These are phyloP conservation scores for Tiliacea citrago DNA, from an alignment of 2,888 invertebrate genomes.

Conservation along the genomic window DNA sequence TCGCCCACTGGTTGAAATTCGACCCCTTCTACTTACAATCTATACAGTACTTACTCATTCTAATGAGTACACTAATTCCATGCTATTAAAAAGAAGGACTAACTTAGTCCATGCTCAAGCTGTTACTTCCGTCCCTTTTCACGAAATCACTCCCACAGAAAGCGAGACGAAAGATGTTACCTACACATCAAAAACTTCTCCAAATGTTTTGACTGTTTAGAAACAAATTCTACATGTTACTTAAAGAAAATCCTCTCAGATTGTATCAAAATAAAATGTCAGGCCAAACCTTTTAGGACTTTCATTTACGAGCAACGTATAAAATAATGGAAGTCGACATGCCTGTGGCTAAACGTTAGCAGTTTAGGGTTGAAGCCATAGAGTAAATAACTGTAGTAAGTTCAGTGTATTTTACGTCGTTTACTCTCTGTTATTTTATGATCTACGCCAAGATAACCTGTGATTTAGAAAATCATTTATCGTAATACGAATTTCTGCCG, in stretches of 20 bases:
- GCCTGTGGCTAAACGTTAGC: constrained; percentile 11
- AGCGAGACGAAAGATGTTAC: no score
- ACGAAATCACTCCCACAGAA: no score
- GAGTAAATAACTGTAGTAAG: neutral
- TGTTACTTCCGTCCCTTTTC: no score
- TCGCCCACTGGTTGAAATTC: no score
- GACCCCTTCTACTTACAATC: no score
- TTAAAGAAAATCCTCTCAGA: constrained; percentile 11
- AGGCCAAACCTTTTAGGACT: neutral
- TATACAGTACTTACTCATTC: no score
- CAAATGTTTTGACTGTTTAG: neutral
- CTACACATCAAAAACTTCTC: neutral
- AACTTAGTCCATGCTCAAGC: no score
- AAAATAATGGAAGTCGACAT: constrained; percentile 43
- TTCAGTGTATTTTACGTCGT: neutral
- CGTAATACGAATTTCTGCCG: no score
- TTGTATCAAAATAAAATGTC: constrained; percentile 38
- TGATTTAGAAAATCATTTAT: neutral
- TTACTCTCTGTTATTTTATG: neutral
- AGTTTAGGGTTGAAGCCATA: constrained; percentile 6
- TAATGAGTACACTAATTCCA: no score
- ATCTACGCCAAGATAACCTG: neutral
- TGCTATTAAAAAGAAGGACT: no score
- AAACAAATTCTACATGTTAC: neutral
- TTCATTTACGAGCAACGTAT: constrained; percentile 39